Conservation (phyloP, 1,140 invertebrate genomes). For the Camponotus vicinus region DNA sequence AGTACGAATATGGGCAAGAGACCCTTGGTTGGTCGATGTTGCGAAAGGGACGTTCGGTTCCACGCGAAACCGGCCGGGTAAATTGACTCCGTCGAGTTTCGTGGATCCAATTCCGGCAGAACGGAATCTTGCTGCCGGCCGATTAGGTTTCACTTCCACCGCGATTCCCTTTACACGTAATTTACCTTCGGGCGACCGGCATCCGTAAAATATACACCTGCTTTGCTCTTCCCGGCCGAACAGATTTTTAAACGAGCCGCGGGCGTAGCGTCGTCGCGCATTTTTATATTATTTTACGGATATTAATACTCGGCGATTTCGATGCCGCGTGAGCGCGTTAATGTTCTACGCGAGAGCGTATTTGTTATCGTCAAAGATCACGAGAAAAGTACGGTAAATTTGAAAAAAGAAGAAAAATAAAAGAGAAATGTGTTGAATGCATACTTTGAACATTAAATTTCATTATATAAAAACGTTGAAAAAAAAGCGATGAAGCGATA, state of each 20-base stretch:
- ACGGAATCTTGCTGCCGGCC: constrained; percentile 66
- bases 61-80: constrained; percentile 66
- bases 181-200: constrained; percentile 57
- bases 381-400: not conserved
- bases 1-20: constrained; percentile 24
- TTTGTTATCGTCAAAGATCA: not conserved
- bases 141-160: constrained; percentile 71
- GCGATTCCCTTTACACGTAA: constrained; percentile 71
- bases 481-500: not conserved
- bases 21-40: constrained; percentile 34
- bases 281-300: constrained; percentile 40
- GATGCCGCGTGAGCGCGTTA: constrained; percentile 10
- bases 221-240: constrained; percentile 22
- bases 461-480: not conserved
- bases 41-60: constrained; percentile 67
- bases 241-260: constrained; percentile 54
- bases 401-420: not conserved
- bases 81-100: constrained; percentile 72
- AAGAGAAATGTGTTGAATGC: not conserved
- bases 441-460: not conserved
- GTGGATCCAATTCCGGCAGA: constrained; percentile 69
- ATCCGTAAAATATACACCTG: constrained; percentile 57
- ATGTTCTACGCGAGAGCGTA: not conserved
- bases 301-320: constrained; percentile 7
- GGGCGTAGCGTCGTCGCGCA: constrained; percentile 22